phyloP scores from a whole-genome alignment of 2,113 vertebrate species.

The Merops nubicus region DNA sequence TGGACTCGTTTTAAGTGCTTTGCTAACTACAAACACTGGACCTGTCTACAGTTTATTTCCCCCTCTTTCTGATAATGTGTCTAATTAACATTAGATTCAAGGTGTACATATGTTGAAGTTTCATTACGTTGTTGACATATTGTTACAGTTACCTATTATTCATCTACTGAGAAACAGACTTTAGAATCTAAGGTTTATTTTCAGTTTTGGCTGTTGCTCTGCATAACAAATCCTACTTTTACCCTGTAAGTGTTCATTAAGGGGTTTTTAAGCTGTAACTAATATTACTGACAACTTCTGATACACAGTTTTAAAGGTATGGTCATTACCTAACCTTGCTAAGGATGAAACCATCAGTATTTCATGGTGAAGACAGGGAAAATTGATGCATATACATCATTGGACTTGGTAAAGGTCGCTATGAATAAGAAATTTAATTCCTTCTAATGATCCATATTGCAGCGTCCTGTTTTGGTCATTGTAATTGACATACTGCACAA shows the following conservation, averaged over 20 bases:
- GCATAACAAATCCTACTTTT: not conserved
- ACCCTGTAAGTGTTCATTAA: not conserved
- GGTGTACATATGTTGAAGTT: not conserved
- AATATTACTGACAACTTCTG: not conserved
- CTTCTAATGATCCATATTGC: not conserved
- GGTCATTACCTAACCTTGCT: not conserved
- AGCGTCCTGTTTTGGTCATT: not conserved
- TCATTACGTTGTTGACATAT: not conserved
- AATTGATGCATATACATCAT: not conserved
- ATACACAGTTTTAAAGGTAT: not conserved
- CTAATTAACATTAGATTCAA: not conserved
- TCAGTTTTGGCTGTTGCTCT: not conserved
- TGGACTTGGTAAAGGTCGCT: not conserved
- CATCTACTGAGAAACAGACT: not conserved
- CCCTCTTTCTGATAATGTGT: not conserved
- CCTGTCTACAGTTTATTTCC: not conserved
- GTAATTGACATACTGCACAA: not conserved
- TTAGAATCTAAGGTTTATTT: not conserved
- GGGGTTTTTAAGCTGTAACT: fast-evolving
- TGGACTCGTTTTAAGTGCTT: not conserved
- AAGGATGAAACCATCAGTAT: not conserved
- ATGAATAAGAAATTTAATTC: not conserved
- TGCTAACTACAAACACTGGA: not conserved
- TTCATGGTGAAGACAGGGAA: not conserved
- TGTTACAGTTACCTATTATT: not conserved